Conservation (phyloP, 2,888 invertebrate genomes). For the Encarsia formosa region DNA sequence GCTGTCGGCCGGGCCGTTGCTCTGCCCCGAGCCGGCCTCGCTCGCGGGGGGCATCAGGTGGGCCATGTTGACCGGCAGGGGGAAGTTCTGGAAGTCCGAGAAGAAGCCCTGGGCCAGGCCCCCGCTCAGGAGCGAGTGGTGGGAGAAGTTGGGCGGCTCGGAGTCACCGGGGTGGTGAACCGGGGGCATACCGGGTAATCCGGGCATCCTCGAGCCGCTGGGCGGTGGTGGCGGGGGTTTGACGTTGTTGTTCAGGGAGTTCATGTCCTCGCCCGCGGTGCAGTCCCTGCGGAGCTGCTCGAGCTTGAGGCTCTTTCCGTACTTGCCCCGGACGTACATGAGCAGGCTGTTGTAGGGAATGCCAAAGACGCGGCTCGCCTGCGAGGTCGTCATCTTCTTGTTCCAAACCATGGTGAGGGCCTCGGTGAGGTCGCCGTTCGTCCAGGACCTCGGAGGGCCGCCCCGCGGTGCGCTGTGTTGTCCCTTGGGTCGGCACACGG, state of each 20-base stretch:
- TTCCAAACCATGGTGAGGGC: slow-evolving; percentile 93
- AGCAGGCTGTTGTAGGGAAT: slow-evolving; percentile 89
- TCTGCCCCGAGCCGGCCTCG: slow-evolving; percentile 7
- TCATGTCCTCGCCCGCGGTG: slow-evolving; percentile 65
- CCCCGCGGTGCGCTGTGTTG: slow-evolving; percentile 88
- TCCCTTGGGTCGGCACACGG: slow-evolving; percentile 80
- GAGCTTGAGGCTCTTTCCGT: slow-evolving; percentile 85
- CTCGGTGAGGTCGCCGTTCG: slow-evolving; percentile 85
- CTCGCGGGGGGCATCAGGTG: slow-evolving; percentile 75
- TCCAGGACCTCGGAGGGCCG: slow-evolving; percentile 88
- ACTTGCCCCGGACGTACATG: slow-evolving; percentile 90
- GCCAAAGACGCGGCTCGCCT: slow-evolving; percentile 85
- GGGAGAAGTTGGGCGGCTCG: slow-evolving; percentile 40
- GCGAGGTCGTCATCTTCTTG: slow-evolving; percentile 90
- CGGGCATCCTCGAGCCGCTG: slow-evolving; percentile 19
- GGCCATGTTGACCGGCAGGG: slow-evolving; percentile 80
- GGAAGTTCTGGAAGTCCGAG: slow-evolving; percentile 79
- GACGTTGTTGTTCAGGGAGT: slow-evolving; percentile 55
- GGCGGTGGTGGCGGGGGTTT: slow-evolving; percentile 48
- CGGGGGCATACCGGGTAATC: background rate
- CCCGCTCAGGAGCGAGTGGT: slow-evolving; percentile 42
- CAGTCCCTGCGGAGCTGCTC: slow-evolving; percentile 86
- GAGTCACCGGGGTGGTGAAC: slow-evolving; percentile 38
- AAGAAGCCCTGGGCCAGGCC: slow-evolving; percentile 70
- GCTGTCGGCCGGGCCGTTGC: slow-evolving; percentile 41